Base-by-base conservation (phyloP, 2,113 vertebrate genomes). In the Menura novaehollandiae region DNA sequence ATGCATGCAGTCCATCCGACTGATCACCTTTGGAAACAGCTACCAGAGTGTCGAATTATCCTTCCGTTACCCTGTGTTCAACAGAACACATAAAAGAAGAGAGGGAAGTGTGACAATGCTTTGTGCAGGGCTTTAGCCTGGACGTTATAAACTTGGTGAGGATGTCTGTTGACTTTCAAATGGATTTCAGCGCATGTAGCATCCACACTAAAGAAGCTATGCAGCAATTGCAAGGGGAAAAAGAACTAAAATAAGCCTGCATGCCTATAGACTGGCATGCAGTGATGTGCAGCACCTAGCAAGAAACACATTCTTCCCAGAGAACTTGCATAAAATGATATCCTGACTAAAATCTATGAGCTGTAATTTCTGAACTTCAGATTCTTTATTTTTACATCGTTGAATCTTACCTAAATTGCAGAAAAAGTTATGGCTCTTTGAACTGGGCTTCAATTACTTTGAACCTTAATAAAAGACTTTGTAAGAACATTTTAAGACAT, bases 401-500 rank as follows among this genome's bases (percentile, higher is more conserved):
- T 76, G 39, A 66, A 41, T 62, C 52, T 74, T 79, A 82, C 19
- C 28, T 79, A 46, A 75, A 67, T 83, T 71, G 43, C 18, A 32
- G 44, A 43, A 72, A 41, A 83, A 58, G 28, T 51, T 76, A 68
- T 10, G 20, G 53, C 77, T 85, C 75, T 91, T 92, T 93, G 83
- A 88, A 94, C 78, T 95, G 92, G 63, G 78, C 47, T 93, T 93
- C 71, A 89, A 23, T 97, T 91, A 90, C 56, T 66, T 58, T 69
- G 63, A 95, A 94, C 73, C 53, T 97, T 95, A 96, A 94, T 87
- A 88, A 95, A 96, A 94, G 69, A 63, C 78, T 95, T 94, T 81
- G 63, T 83, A 81, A 73, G 96, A 95, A 60, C 53, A 60, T 77
- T 89, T 85, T 47, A 89, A 93, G 66, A 35, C 53, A 89, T 88